These are phyloP conservation scores for Sebastes itinus DNA, from an alignment of 2,797 vertebrate genomes.

Conservation along the genomic window DNA sequence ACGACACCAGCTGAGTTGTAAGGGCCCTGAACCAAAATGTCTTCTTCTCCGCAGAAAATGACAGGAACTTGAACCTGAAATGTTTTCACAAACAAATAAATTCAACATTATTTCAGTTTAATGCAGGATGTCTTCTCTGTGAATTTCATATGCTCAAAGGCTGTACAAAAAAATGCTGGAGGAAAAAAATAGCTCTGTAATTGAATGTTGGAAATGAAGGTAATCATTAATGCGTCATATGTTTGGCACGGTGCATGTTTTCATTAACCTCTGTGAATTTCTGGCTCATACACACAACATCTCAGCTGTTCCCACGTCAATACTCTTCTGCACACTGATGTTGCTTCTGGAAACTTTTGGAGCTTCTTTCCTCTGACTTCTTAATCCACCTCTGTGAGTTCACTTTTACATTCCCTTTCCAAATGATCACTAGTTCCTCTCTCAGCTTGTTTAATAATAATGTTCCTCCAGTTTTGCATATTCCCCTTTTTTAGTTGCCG, in stretches of 20 bases:
- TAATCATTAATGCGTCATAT: not conserved
- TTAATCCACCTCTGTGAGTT: not conserved
- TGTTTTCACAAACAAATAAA: not conserved
- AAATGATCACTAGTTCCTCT: not conserved
- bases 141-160: not conserved
- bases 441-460: too few species aligned
- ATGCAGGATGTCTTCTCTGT: not conserved
- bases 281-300: not conserved
- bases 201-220: not conserved
- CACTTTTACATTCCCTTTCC: not conserved
- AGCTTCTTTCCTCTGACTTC: not conserved
- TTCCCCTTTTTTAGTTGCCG: not conserved
- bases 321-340: not conserved
- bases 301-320: not conserved
- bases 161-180: not conserved
- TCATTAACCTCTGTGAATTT: not conserved
- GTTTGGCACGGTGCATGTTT: not conserved
- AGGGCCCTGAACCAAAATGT: constrained; percentile 11
- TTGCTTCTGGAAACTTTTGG: not conserved
- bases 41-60: not conserved
- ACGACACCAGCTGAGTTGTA: constrained; percentile 37
- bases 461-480: not conserved
- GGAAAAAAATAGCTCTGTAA: not conserved
- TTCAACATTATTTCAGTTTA: not conserved
- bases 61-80: not conserved